These are phyloP conservation scores for Lophius piscatorius DNA, from an alignment of 2,113 vertebrate genomes.

Conservation along the genomic window DNA sequence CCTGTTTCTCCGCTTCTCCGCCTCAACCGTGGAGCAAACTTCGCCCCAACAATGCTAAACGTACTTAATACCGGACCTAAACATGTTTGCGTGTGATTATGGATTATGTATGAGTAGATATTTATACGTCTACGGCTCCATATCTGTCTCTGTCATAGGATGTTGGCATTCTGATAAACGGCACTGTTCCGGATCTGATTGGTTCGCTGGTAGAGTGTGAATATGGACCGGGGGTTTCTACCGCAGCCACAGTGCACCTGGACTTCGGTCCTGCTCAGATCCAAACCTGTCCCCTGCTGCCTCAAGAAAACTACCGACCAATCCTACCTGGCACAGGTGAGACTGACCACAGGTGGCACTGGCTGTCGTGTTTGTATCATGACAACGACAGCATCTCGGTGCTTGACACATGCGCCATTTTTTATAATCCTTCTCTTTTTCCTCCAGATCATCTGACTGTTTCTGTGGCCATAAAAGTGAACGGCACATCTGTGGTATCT, in stretches of 20 bases:
- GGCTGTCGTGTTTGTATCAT: constrained; percentile 38
- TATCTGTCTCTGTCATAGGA: constrained; percentile 71
- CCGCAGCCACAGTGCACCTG: constrained; percentile 84
- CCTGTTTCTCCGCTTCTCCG: constrained; percentile 17
- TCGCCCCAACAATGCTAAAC: constrained; percentile 4
- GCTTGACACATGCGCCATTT: constrained; percentile 20
- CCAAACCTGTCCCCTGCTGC: constrained; percentile 90
- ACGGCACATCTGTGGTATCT: constrained; percentile 85
- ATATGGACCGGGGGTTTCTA: constrained; percentile 83
- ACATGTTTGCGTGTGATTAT: neutral
- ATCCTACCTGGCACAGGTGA: constrained; percentile 85
- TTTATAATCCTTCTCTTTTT: constrained; percentile 60
- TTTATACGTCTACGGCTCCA: neutral
- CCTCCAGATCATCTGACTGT: constrained; percentile 88
- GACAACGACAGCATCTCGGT: constrained; percentile 33
- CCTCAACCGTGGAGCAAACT: constrained; percentile 35
- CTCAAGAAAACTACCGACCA: constrained; percentile 79
- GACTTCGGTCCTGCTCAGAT: constrained; percentile 83
- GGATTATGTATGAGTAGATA: neutral
- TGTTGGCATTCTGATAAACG: constrained; percentile 92
- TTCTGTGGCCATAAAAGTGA: constrained; percentile 86
- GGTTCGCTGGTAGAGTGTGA: constrained; percentile 90
- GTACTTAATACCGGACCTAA: neutral
- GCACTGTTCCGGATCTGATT: constrained; percentile 89
- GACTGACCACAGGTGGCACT: constrained; percentile 16